phyloP scores from a whole-genome alignment of 2,113 vertebrate species.

The Esox niger region DNA sequence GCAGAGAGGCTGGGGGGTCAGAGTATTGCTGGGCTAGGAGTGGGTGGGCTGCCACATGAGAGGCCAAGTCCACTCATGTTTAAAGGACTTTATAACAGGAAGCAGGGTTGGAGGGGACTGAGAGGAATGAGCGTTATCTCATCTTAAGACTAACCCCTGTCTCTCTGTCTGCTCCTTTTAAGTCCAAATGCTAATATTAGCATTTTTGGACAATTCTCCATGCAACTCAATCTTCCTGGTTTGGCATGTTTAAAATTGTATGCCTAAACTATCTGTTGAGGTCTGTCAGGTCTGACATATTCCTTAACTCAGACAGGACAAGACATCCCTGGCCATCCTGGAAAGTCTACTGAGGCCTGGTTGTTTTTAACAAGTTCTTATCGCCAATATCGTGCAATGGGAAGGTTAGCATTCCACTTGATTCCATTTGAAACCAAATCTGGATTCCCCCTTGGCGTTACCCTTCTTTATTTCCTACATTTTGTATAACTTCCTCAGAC shows the following conservation, averaged over 20 bases:
- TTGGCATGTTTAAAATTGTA: too few relatives aligned
- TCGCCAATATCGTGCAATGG: constrained; percentile 12
- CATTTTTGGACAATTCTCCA: too few relatives aligned
- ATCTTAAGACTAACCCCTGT: constrained; percentile 30
- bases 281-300: constrained; percentile 13
- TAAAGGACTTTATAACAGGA: constrained; percentile 61
- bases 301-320: constrained; percentile 12
- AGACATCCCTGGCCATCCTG: neutral
- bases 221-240: neutral
- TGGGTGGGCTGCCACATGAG: constrained; percentile 38
- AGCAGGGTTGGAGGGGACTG: constrained; percentile 34
- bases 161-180: neutral
- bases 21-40: neutral
- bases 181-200: neutral
- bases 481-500: too few relatives aligned
- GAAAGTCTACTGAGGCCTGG: constrained; percentile 2
- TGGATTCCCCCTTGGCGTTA: neutral
- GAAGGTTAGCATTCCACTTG: neutral
- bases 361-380: constrained; percentile 25
- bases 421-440: neutral
- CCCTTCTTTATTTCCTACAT: too few relatives aligned
- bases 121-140: constrained; percentile 40
- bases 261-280: neutral
- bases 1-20: neutral
- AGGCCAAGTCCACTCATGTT: constrained; percentile 35